phyloP scores from a whole-genome alignment of 1,140 invertebrate species.

The Pectinophora gossypiella region DNA sequence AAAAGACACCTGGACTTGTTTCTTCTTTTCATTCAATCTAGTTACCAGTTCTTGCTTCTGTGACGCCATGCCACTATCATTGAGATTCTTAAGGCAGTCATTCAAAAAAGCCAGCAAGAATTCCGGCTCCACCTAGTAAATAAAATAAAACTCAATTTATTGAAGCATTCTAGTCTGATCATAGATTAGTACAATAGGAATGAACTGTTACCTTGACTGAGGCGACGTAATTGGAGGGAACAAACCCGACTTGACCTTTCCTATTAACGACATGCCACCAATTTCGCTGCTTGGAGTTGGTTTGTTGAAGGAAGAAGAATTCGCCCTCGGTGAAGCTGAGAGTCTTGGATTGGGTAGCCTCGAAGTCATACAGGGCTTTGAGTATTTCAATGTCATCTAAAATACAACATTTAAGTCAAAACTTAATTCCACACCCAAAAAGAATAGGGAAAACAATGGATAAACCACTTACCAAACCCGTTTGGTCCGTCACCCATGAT shows the following conservation, averaged over 20 bases:
- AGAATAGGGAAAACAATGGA: slow-evolving; percentile 7
- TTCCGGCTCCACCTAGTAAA: slow-evolving; percentile 79
- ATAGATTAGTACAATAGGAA: no score
- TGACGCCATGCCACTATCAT: slow-evolving; percentile 71
- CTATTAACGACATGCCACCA: slow-evolving; percentile 92
- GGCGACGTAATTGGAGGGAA: slow-evolving; percentile 90
- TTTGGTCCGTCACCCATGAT: slow-evolving; percentile 39
- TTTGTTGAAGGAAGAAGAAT: slow-evolving; percentile 87
- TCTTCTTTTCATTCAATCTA: slow-evolving; percentile 79
- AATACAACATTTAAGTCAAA: slow-evolving; percentile 27
- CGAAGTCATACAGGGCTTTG: slow-evolving; percentile 88
- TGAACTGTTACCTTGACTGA: slow-evolving; percentile 83
- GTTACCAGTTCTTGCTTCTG: slow-evolving; percentile 79
- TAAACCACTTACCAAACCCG: slow-evolving; percentile 21
- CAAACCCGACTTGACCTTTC: slow-evolving; percentile 87
- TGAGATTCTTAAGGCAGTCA: slow-evolving; percentile 79
- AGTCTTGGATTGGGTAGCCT: slow-evolving; percentile 88
- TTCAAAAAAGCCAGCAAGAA: slow-evolving; percentile 83
- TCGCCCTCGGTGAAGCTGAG: slow-evolving; percentile 87
- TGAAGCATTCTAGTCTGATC: no score
- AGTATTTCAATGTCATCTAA: slow-evolving; percentile 86
- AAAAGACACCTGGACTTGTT: slow-evolving; percentile 57
- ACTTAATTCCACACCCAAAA: slow-evolving; percentile 13
- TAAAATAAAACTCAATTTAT: no score
- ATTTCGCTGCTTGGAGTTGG: slow-evolving; percentile 85